Base-by-base conservation (phyloP, 1,140 invertebrate genomes). In the Lepidotrigona ventralis region DNA sequence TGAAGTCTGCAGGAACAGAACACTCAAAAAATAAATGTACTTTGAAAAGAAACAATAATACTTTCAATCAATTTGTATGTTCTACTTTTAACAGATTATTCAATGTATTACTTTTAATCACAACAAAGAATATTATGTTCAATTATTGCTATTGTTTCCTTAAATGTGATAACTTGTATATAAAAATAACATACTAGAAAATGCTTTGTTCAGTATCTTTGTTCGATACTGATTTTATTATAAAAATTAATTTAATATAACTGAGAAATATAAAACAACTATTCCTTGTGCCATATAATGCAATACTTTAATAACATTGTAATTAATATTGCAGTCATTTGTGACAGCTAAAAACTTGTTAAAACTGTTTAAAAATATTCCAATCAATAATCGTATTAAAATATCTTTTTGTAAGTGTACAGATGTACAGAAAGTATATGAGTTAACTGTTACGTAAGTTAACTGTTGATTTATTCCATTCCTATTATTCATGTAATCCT, bases 241-340 rank as follows among this genome's bases (percentile, higher is more conserved):
- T 79, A 83, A 70, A 54, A 33, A 12, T 66, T 82, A 70, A 78
- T 87, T 85, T 63, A 86, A 88, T 81, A 60, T 78, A 80, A 33
- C 23, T 85, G 76, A 83, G 60, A 76, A 70, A 81, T 53, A 58
- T 88, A 77, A 77, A 17, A 58, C 77, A 85, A 83, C 83, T 89
- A 87, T 79, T 90, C 74, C 85, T 85, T 90, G 91, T 92, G 91
- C 91, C 91, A 92, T 92, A 91, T 84, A 85, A 86, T 82, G 74
- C 58, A 78, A 90, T 88, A 90, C 90, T 91, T 91, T 89, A 76
- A 85, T 86, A 79, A 88, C 79, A 71, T 46, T 77, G 71, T 29
- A 29, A 54, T 51, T 29, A 66, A 78, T 71, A 69, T 74, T 76
- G 21, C 26, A 46, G 56, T 81, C 81, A 75, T 60, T 73, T 79